Conservation (phyloP, 2,888 invertebrate species). For the Dyspetes luteomarginatus region DNA sequence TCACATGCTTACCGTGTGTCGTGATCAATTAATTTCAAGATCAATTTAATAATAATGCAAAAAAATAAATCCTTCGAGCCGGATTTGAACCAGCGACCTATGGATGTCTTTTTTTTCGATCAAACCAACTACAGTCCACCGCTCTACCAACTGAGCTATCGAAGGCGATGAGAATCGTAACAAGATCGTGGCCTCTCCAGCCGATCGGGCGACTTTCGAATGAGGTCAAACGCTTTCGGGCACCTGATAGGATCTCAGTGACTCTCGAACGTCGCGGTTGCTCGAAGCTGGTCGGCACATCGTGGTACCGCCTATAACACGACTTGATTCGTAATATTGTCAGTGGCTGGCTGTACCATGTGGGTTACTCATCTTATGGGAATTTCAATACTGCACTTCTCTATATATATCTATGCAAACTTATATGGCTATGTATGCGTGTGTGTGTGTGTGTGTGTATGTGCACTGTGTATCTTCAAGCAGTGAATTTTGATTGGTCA, state of each 20-base stretch:
- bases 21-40: not conserved
- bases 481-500: conserved; percentile 32
- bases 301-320: conserved; percentile 45
- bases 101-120: conserved; percentile 74
- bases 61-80: conserved; percentile 81
- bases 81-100: conserved; percentile 83
- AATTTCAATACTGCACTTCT: conserved; percentile 44
- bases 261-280: conserved; percentile 44
- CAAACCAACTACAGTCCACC: conserved; percentile 80
- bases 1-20: not conserved
- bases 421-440: too few relatives aligned
- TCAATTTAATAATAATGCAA: not conserved
- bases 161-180: conserved; percentile 48
- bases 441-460: not conserved
- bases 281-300: conserved; percentile 49
- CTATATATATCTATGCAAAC: not conserved
- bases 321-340: conserved; percentile 36
- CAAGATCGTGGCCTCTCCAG: conserved; percentile 42
- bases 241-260: conserved; percentile 6
- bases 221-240: conserved; percentile 42
- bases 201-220: conserved; percentile 46
- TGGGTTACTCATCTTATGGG: conserved; percentile 53
- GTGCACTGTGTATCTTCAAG: not conserved
- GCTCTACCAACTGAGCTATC: conserved; percentile 83
- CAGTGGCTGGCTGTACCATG: conserved; percentile 46